phyloP scores from a whole-genome alignment of 2,888 invertebrate species.

The Drosophila phalerata region DNA sequence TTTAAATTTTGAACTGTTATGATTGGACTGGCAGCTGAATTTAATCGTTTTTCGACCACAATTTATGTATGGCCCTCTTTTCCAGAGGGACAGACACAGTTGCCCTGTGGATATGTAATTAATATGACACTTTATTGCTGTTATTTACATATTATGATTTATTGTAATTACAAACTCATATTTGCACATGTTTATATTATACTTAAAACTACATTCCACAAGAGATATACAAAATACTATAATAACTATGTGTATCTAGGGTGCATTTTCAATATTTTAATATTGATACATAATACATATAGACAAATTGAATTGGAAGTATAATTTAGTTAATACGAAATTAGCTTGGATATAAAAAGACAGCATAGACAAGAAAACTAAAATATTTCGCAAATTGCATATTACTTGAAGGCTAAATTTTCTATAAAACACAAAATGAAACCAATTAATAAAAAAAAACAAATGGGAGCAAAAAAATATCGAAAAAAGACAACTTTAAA shows the following conservation, averaged over 20 bases:
- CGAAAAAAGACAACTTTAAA: no score
- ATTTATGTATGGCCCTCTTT: neutral
- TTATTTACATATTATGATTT: constrained; percentile 41
- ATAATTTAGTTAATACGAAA: no score
- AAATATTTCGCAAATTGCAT: no score
- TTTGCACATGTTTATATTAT: constrained; percentile 6
- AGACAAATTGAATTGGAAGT: no score
- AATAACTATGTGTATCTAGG: no score
- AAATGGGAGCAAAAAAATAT: no score
- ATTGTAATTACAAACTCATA: constrained; percentile 41
- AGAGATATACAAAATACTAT: neutral
- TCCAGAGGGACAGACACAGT: neutral
- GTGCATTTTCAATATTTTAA: no score
- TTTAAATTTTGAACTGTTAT: neutral
- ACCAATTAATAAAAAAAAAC: no score
- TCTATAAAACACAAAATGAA: no score
- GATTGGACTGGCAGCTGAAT: constrained; percentile 3
- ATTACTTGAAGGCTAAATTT: no score
- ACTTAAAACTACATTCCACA: constrained; percentile 9
- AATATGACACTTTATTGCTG: constrained; percentile 45
- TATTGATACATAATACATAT: no score
- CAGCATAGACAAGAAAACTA: neutral
- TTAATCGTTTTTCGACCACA: constrained; percentile 6
- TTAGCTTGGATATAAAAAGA: no score
- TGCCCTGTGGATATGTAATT: constrained; percentile 38